Evolutionary conservation across 30 jellyfish, hydroid and myxozoan species (phyloP).

Genomic region (Hydractinia echinata): DNA sequence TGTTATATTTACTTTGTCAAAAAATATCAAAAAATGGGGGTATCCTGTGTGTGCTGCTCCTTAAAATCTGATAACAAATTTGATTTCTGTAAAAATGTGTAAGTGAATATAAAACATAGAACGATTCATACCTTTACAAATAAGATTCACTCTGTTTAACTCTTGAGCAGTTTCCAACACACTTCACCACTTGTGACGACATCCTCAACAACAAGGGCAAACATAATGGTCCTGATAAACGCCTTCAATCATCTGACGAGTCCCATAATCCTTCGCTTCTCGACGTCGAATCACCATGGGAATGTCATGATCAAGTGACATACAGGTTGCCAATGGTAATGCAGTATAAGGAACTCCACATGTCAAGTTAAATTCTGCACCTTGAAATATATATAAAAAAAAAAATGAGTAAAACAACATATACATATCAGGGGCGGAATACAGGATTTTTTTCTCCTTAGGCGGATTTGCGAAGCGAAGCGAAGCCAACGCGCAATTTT

Average conservation of each 20-base stretch:
- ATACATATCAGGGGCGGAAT: too few species aligned
- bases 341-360: slow-evolving; percentile 98
- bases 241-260: slow-evolving; percentile 89
- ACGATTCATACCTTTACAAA: slow-evolving; percentile 27
- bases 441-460: too few species aligned
- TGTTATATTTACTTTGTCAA: too few species aligned
- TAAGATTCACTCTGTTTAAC: slow-evolving; percentile 48
- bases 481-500: too few species aligned
- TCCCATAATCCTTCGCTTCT: slow-evolving; percentile 93
- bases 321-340: slow-evolving; percentile 79
- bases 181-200: slow-evolving; percentile 95
- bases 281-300: slow-evolving; percentile 84
- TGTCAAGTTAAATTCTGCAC: slow-evolving; percentile 39
- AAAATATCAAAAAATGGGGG: too few species aligned
- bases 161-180: slow-evolving; percentile 67
- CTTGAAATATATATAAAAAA: neutral
- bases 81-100: too few species aligned
- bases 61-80: too few species aligned
- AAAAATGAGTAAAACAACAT: too few species aligned
- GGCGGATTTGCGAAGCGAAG: too few species aligned
- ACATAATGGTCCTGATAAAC: slow-evolving; percentile 49
- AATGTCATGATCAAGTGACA: slow-evolving; percentile 60
- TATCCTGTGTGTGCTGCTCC: too few species aligned
- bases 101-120: neutral
- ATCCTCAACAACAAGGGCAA: slow-evolving; percentile 81